Evolutionary conservation across 2,888 invertebrate species (phyloP), one percentile per base, ranked within the genome.

Genomic region (Leptinotarsa juncta): DNA sequence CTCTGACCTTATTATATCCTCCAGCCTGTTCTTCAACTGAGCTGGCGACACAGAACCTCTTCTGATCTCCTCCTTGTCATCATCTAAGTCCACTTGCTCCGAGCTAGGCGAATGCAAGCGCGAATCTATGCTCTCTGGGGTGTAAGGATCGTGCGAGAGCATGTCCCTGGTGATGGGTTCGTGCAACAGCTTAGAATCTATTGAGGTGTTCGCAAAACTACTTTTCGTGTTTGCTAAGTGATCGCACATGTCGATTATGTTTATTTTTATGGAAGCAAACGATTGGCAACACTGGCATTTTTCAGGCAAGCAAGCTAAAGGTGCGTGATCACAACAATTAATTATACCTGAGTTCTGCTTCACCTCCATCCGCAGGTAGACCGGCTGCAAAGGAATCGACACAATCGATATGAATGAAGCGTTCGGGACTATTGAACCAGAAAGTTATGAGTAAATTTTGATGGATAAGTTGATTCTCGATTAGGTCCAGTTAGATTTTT

Each of bases 61-160:
- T 86, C 70, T 85, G 85, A 83, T 71, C 81, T 82, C 80, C 73
- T 87, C 87, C 69, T 85, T 82, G 74, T 82, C 81, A 67, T 49
- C 81, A 1, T 86, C 66, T 67, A 88, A 79, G 72, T 89, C 88
- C 55, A 82, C 81, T 69, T 89, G 88, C 60, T 84, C 82, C 48
- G 69, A 49, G 77, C 89, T 91, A 0, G 90, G 89, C 76, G 90
- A 90, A 0, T 95, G 94, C 65, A 94, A 93, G 82, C 92, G 94
- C 26, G 94, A 94, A 83, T 95, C 95, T 78, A 92, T 90, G 86
- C 94, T 94, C 83, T 95, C 95, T n/a, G 95, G 95, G 0, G 95
- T 95, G 82, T 95, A 95, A 0, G 95, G 95, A 81, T 94, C 94
- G 82, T 92, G 88, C 83, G 83, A 81, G 51, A 88, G 81, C 87